Evolutionary conservation across 2,113 vertebrate species (phyloP), one percentile per base, ranked within the genome.

Genomic region (Apus apus): DNA sequence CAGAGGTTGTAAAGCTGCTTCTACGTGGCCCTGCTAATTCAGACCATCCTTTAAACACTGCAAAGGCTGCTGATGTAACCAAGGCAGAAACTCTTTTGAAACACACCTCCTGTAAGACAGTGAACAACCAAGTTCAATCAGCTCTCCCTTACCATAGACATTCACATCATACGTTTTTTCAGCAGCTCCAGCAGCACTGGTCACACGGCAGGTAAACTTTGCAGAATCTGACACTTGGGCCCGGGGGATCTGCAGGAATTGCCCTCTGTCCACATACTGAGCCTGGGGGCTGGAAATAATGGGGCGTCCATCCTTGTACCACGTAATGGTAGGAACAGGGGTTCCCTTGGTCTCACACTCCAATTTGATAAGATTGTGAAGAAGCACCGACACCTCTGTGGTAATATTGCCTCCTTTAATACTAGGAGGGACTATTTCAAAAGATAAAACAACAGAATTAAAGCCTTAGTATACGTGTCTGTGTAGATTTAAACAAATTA

Each of bases 331-430:
- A n/a, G 99, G 99, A n/a, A 97, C 62, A 2, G 99, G 99, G 30
- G 99, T 97, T 9, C 99, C 99, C 19, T 98, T 98, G 5, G 98
- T 92, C 85, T 99, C 99, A 43, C 99, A 99, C 83, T 99, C 99
- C 97, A 99, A 95, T 13, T 95, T 98, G 30, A 99, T 98, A 7
- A 92, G 20, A 8, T 97, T 98, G 95, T 98, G 98, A 94, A 99
- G 97, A 77, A 99, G 94, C 1, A 94, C 96, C 0, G 98, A 98
- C 23, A 99, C 91, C 66, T 99, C 98, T 4, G 98, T 97, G 30
- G 99, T 99, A 48, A 96, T 57, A 76, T 99, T 99, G 26, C 98
- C 98, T 91, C 99, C 99, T 96, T 99, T 99, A 90, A 99, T 99
- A 67, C 98, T 98, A 8, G 99, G 99, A 46, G 99, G 99, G 23